Evolutionary conservation across 2,888 invertebrate species (phyloP).

Genomic region (Syrista parreyssii): DNA sequence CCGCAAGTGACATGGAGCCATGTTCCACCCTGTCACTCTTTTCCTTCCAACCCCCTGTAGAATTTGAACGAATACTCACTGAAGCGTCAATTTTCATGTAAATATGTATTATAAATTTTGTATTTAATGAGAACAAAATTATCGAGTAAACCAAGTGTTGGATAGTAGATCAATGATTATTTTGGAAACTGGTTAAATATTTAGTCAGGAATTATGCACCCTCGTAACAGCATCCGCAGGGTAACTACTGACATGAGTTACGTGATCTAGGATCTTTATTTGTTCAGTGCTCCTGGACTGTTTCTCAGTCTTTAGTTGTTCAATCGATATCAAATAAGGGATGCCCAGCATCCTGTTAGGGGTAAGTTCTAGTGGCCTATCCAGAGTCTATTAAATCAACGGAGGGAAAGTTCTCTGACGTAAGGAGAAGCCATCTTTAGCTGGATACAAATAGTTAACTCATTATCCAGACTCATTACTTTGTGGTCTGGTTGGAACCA

Average conservation of each 20-base stretch:
- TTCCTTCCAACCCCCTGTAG: not conserved
- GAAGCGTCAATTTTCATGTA: not conserved
- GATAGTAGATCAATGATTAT: conserved; percentile 25
- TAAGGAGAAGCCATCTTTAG: not conserved
- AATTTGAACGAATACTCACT: not conserved
- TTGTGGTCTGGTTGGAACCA: not conserved
- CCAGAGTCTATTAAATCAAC: not conserved
- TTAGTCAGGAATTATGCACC: conserved; percentile 35
- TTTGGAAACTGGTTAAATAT: conserved; percentile 29
- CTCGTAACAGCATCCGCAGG: conserved; percentile 5
- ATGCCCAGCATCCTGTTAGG: not conserved
- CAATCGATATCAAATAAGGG: not conserved
- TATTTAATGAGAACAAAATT: not conserved
- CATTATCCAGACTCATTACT: not conserved
- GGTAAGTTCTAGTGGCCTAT: not conserved
- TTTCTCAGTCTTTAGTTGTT: not conserved
- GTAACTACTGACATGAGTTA: not conserved
- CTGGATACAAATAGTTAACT: not conserved
- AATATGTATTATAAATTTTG: not conserved
- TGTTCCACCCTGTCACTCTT: not conserved
- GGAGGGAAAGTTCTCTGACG: not conserved
- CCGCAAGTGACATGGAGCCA: not conserved
- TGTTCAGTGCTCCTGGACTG: not conserved
- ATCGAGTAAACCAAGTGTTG: not conserved
- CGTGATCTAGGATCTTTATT: not conserved